phyloP scores from a whole-genome alignment of 2,797 vertebrate species.

The Hippoglossus hippoglossus region DNA sequence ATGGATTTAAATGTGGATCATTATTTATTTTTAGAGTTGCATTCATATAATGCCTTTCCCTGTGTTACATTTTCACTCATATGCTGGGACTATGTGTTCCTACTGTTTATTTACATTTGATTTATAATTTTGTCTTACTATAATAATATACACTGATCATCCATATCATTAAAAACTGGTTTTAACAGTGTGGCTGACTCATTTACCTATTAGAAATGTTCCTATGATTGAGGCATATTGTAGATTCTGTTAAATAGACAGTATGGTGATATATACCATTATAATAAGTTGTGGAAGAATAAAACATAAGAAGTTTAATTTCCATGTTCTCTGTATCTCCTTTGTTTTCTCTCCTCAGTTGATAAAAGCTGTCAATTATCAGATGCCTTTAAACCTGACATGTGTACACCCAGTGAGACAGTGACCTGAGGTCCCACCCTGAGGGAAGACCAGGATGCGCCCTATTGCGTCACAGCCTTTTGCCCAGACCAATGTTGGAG shows the following conservation, averaged over 20 bases:
- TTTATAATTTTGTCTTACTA: neutral
- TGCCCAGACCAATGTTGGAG: slow-evolving; percentile 12
- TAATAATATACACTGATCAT: neutral
- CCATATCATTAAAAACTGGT: neutral
- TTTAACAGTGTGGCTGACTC: neutral
- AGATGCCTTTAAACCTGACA: slow-evolving; percentile 47
- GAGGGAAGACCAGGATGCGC: slow-evolving; percentile 70
- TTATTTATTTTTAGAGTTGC: slow-evolving; percentile 38
- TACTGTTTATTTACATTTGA: neutral
- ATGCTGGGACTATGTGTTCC: neutral
- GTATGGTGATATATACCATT: neutral
- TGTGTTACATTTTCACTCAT: slow-evolving; percentile 2
- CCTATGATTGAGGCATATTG: neutral
- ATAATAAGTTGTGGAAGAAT: neutral
- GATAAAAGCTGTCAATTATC: neutral
- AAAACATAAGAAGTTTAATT: slow-evolving; percentile 18
- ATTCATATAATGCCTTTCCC: slow-evolving; percentile 24
- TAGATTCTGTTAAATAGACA: neutral
- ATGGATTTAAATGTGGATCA: slow-evolving; percentile 33
- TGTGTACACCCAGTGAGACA: slow-evolving; percentile 53
- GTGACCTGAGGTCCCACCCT: slow-evolving; percentile 66
- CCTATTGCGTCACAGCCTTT: slow-evolving; percentile 39
- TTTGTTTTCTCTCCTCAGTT: slow-evolving; percentile 36
- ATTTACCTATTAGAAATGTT: neutral
- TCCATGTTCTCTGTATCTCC: slow-evolving; percentile 6